phyloP scores from a whole-genome alignment of 2,113 vertebrate genomes.

The Tenebrosternarchus preto region DNA sequence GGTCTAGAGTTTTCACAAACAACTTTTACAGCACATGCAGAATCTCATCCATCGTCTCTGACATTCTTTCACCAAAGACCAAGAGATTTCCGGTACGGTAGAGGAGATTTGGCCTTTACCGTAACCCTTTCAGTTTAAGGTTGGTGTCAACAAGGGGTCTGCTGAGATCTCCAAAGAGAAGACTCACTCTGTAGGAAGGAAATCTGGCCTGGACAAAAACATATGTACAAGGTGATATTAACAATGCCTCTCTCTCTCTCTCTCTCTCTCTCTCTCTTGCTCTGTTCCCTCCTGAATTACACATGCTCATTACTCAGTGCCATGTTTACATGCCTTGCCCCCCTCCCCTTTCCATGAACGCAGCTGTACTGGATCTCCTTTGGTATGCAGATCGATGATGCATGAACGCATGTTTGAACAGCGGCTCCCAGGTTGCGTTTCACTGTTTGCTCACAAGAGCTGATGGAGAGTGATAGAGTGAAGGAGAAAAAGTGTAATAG shows the following conservation, averaged over 20 bases:
- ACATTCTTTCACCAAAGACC: neutral
- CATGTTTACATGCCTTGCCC: neutral
- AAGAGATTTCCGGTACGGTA: neutral
- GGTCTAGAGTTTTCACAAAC: too few species aligned
- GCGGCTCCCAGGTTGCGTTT: neutral
- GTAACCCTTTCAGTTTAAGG: neutral
- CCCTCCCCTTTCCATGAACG: neutral
- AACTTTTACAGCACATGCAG: too few species aligned
- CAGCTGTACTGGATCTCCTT: neutral
- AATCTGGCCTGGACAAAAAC: neutral
- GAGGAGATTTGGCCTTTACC: neutral
- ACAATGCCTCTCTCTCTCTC: too few species aligned
- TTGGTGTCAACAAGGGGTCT: neutral
- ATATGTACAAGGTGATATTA: too few species aligned
- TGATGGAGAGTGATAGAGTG: neutral
- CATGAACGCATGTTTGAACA: conserved; percentile 1
- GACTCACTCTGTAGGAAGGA: neutral
- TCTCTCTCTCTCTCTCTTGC: too few species aligned
- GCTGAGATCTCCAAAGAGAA: neutral
- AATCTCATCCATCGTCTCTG: neutral
- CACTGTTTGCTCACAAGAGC: conserved; percentile 45
- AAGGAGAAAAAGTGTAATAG: conserved; percentile 51
- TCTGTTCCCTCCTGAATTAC: too few species aligned
- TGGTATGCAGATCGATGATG: neutral
- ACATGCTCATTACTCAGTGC: neutral